A percentile compares a stretch with the other conserved stretches of the same genome.
phyloP scores from a whole-genome alignment of 1,140 invertebrate genomes.

The Sesamia nonagrioides region DNA sequence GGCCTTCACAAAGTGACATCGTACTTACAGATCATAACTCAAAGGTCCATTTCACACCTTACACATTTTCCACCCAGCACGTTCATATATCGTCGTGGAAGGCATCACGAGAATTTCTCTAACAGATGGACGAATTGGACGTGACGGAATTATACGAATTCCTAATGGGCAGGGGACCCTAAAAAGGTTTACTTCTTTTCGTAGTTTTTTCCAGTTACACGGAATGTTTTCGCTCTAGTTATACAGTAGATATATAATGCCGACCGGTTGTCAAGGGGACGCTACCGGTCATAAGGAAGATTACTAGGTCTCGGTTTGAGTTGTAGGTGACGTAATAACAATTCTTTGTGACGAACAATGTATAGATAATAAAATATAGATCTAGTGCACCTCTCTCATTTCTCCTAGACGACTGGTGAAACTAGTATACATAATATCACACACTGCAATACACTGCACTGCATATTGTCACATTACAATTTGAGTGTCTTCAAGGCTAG shows the following conservation, averaged over 20 bases:
- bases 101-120: constrained; percentile 38
- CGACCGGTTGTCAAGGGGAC: neutral
- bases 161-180: constrained; percentile 40
- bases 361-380: neutral
- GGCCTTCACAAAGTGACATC: neutral
- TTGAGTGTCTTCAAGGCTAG: too few relatives aligned
- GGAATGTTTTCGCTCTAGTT: constrained; percentile 27
- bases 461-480: too few relatives aligned
- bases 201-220: constrained; percentile 18
- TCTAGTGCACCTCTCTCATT: neutral
- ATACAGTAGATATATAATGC: neutral
- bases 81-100: neutral
- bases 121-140: constrained; percentile 10
- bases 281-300: neutral
- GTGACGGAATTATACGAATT: constrained; percentile 49
- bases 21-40: neutral
- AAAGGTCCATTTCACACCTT: neutral
- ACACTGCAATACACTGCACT: too few relatives aligned
- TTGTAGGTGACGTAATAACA: neutral
- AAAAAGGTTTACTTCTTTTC: constrained; percentile 4
- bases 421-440: constrained; percentile 17
- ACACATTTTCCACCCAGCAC: neutral
- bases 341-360: neutral
- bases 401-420: neutral
- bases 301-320: neutral